A percentile compares a stretch with the other conserved stretches of the same genome.
Evolutionary conservation across 2,888 invertebrate species (phyloP).

Genomic region (Mesorhabditis sp.): DNA sequence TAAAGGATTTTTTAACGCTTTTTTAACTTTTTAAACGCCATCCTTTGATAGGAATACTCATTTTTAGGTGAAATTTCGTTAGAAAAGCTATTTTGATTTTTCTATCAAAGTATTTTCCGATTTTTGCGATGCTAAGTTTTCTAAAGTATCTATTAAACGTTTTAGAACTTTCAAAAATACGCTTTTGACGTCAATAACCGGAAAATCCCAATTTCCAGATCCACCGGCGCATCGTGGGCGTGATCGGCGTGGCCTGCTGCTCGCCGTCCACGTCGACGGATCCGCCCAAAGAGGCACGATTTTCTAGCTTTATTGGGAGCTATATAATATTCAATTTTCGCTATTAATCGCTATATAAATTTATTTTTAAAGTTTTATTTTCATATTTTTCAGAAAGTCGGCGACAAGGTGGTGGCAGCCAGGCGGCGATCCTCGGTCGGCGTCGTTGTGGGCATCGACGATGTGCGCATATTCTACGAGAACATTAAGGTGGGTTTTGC

Average conservation of each 20-base stretch:
- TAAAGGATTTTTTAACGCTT: too few relatives aligned
- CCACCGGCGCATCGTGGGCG: slow-evolving; percentile 48
- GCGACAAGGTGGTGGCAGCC: not conserved
- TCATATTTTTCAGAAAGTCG: not conserved
- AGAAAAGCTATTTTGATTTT: not conserved
- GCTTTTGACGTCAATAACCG: not conserved
- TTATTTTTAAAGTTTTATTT: not conserved
- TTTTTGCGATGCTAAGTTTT: not conserved
- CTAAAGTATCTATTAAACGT: not conserved
- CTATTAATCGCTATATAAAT: not conserved
- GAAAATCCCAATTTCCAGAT: slow-evolving; percentile 24
- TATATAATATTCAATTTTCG: not conserved
- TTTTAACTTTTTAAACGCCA: too few relatives aligned
- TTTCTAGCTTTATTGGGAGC: not conserved
- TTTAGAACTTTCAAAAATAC: slow-evolving; percentile 3
- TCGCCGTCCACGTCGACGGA: slow-evolving; percentile 15
- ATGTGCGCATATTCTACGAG: not conserved
- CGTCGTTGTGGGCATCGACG: not conserved
- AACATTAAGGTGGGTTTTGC: not conserved
- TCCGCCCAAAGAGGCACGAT: not conserved
- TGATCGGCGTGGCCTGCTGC: slow-evolving; percentile 45
- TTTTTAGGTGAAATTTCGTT: not conserved
- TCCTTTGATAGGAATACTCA: not conserved
- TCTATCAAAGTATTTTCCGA: not conserved
- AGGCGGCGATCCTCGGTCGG: not conserved